phyloP scores from a whole-genome alignment of 2,113 vertebrate genomes.

The Neolamprologus falcicula region DNA sequence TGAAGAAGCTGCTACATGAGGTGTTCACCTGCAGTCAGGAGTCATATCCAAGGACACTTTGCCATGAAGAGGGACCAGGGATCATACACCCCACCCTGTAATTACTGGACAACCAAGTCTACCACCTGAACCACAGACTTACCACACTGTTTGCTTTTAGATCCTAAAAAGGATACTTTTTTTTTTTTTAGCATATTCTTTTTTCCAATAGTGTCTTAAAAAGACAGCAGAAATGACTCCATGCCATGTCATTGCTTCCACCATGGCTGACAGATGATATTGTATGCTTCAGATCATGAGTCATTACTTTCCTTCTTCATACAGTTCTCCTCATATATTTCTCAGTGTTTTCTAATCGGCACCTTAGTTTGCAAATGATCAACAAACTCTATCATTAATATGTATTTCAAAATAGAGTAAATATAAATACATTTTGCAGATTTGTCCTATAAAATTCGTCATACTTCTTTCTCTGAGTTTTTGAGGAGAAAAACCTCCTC shows the following conservation, averaged over 20 bases:
- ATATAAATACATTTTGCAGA: background rate
- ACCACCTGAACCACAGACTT: background rate
- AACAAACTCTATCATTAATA: background rate
- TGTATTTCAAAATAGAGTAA: background rate
- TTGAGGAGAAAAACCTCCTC: background rate
- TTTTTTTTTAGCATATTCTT: background rate
- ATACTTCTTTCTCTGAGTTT: background rate
- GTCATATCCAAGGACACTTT: background rate
- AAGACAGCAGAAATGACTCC: background rate
- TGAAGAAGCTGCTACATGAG: background rate
- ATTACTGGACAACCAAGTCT: background rate
- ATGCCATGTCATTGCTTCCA: background rate
- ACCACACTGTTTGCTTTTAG: background rate
- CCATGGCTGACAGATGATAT: background rate
- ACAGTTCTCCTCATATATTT: background rate
- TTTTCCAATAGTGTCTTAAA: background rate
- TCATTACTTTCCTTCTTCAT: background rate
- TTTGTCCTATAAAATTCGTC: background rate
- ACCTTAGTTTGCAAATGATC: background rate
- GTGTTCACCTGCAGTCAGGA: background rate
- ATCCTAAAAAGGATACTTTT: background rate
- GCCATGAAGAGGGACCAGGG: background rate
- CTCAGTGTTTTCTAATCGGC: background rate
- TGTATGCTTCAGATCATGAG: background rate
- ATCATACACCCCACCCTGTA: background rate